Conservation (phyloP, 1,140 invertebrate genomes). For the Chrysopa pallens region DNA sequence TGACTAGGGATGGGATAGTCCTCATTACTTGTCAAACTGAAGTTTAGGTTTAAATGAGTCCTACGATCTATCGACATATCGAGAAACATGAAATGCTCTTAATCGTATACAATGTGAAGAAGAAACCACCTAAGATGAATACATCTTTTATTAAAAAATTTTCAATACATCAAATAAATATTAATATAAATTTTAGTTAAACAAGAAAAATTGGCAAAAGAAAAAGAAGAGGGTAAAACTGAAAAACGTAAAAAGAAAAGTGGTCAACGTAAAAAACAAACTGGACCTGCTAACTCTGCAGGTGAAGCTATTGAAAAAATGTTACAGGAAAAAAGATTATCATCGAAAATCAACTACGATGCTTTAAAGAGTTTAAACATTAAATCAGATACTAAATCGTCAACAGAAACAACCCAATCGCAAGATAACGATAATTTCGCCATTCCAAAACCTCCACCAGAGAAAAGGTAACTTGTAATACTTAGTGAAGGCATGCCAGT, state of each 20-base stretch:
- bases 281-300: conserved; percentile 55
- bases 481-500: neutral
- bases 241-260: conserved; percentile 52
- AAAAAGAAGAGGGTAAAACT: conserved; percentile 60
- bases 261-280: conserved; percentile 35
- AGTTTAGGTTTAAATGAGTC: no score
- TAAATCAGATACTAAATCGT: conserved; percentile 24
- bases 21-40: no score
- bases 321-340: conserved; percentile 86
- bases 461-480: no score
- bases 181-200: conserved; percentile 32
- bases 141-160: conserved; percentile 1
- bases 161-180: neutral
- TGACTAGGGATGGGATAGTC: no score
- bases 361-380: conserved; percentile 68
- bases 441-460: no score
- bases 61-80: no score
- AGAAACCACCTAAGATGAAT: no score
- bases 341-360: conserved; percentile 94
- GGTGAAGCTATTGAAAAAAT: conserved; percentile 90
- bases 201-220: conserved; percentile 54
- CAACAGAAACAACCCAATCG: no score
- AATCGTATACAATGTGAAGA: no score
- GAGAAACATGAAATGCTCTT: no score
- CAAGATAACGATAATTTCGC: no score